Evolutionary conservation across 1,140 invertebrate genomes (phyloP).

Genomic region (Drosophila rufa): DNA sequence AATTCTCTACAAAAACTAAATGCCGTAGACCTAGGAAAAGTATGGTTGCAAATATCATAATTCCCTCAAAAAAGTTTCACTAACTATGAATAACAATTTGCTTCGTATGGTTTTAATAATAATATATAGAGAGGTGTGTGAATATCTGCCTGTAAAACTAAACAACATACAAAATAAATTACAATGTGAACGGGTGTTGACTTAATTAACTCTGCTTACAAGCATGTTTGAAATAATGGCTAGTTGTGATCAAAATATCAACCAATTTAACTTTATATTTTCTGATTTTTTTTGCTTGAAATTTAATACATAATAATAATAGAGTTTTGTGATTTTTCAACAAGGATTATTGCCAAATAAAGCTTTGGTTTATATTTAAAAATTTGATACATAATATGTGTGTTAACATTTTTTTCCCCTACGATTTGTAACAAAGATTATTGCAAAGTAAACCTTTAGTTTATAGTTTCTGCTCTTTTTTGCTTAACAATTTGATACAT

Average conservation of each 20-base stretch:
- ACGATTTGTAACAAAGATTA: too few species aligned
- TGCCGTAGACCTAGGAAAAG: slow-evolving; percentile 41
- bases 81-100: slow-evolving; percentile 60
- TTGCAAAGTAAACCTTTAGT: too few species aligned
- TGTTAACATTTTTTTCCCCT: too few species aligned
- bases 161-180: slow-evolving; percentile 66
- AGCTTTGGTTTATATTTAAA: too few species aligned
- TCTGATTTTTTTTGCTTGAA: not conserved
- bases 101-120: slow-evolving; percentile 11
- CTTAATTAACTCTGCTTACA: slow-evolving; percentile 44
- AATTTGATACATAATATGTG: too few species aligned
- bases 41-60: slow-evolving; percentile 35
- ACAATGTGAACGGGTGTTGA: slow-evolving; percentile 51
- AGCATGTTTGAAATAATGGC: slow-evolving; percentile 42
- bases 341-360: not conserved
- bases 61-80: slow-evolving; percentile 37
- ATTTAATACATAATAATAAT: not conserved
- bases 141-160: slow-evolving; percentile 46
- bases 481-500: too few species aligned
- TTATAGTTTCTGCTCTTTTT: too few species aligned
- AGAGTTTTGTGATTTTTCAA: not conserved
- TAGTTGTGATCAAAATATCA: slow-evolving; percentile 20
- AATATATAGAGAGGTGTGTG: slow-evolving; percentile 6
- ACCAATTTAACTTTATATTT: not conserved
- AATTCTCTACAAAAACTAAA: slow-evolving; percentile 37